Conservation (phyloP, 2,113 vertebrate genomes). For the Rhodinocichla rosea region DNA sequence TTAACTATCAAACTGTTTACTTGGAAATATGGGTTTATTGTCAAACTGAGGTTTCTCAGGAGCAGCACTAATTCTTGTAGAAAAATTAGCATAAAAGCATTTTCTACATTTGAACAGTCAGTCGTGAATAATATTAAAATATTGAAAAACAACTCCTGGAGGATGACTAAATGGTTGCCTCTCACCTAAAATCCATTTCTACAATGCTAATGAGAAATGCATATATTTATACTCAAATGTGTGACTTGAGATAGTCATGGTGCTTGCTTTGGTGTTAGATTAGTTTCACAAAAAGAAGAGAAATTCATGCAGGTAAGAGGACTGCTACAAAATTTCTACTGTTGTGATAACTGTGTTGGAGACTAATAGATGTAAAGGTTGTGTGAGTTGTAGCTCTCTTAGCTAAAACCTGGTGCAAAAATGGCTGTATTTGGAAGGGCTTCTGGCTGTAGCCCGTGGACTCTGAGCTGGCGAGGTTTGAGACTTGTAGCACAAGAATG, state of each 20-base stretch:
- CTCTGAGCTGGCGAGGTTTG: rapidly evolving
- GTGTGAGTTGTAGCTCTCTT: not conserved
- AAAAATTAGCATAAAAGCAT: not conserved
- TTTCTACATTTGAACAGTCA: not conserved
- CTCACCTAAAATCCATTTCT: not conserved
- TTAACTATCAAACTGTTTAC: not conserved
- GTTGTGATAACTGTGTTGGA: not conserved
- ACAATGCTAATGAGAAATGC: not conserved
- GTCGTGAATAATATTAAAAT: not conserved
- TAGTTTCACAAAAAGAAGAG: not conserved
- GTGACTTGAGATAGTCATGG: not conserved
- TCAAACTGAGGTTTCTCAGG: not conserved
- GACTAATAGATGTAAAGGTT: not conserved
- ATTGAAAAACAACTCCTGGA: not conserved
- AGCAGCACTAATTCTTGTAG: not conserved
- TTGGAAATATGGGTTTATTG: not conserved
- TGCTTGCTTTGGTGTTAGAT: not conserved
- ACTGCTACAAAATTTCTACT: not conserved
- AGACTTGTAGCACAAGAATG: not conserved
- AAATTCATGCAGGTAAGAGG: not conserved
- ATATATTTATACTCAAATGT: not conserved
- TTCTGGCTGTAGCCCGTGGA: rapidly evolving
- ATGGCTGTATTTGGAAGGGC: rapidly evolving
- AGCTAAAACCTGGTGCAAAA: not conserved
- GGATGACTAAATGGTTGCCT: not conserved